Base-by-base conservation (phyloP, 2,888 invertebrate species). In the Panzeria rudis region DNA sequence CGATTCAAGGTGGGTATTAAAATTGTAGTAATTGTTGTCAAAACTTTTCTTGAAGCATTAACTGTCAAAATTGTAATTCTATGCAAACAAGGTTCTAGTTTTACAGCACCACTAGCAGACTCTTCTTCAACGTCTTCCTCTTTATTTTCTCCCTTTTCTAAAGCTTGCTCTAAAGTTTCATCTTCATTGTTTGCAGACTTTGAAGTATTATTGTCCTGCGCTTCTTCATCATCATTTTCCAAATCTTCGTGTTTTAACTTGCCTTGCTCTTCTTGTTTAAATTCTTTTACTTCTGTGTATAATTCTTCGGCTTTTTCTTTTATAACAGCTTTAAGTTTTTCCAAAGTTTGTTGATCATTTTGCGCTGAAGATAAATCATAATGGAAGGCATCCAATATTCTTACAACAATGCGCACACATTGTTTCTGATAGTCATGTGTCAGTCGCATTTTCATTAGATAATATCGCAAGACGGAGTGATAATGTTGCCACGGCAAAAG, bases 401-500 rank as follows among this genome's bases (percentile, higher is more conserved):
- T 95, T 0, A 96, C 95, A 15, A 96, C 93, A 77, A 97, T 94
- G 77, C 96, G 94, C 9, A 98, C 96, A 79, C 96, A 93, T 88
- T 98, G 97, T 88, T 96, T 97, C 89, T 98, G 98, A 90, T 95
- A 95, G 47, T 96, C 96, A 0, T 94, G 92, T 9, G 95, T 94
- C 66, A 94, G 93, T 0, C 96, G 94, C 90, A 99, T 93, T 92
- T 96, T 95, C 76, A 94, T 94, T 44, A 99, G 93, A 91, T 98
- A 98, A 88, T 95, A 94, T 88, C 96, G 96, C 4, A 99, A 93
- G 44, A 98, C 94, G 0, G 95, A 94, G 89, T 97, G 96, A 89
- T 99, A 99, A 82, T 97, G 96, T 89, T 96, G 95, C 99, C 99
- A 99, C 0, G 98, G 97, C 44, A 98, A 93, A 64, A 96, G 92